These are phyloP conservation scores for Philereme vetulata DNA, from an alignment of 2,888 invertebrate genomes.

Conservation along the genomic window DNA sequence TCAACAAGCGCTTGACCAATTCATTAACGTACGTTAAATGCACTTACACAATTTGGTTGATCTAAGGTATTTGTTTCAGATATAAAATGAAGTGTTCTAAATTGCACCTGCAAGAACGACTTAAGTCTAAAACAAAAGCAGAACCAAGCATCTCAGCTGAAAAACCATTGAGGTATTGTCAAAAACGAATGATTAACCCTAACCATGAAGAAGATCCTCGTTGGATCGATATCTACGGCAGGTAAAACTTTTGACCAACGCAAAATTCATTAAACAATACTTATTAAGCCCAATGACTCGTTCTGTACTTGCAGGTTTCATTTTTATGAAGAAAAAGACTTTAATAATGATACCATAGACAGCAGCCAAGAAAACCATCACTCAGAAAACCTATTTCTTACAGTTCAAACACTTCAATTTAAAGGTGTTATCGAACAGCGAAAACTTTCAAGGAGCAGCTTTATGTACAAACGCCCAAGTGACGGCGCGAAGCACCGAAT, in stretches of 20 bases:
- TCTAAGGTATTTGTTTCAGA: constrained; percentile 6
- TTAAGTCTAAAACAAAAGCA: constrained; percentile 46
- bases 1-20: no score
- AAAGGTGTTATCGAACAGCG: constrained; percentile 59
- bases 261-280: background rate
- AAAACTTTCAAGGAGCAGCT: constrained; percentile 63
- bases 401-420: constrained; percentile 74
- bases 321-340: constrained; percentile 44
- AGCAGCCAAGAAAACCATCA: constrained; percentile 41
- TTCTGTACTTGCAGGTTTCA: constrained; percentile 51
- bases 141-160: constrained; percentile 38
- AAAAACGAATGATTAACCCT: constrained; percentile 70
- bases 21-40: no score
- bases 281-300: background rate
- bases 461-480: constrained; percentile 65
- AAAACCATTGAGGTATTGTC: constrained; percentile 69
- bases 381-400: constrained; percentile 60
- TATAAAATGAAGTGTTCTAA: constrained; percentile 69
- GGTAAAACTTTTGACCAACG: constrained; percentile 39
- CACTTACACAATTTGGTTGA: background rate
- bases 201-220: constrained; percentile 68
- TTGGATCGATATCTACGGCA: constrained; percentile 59
- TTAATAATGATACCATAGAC: constrained; percentile 39
- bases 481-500: constrained; percentile 65
- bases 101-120: constrained; percentile 67